These are phyloP conservation scores for Pseudoatta argentina DNA, from an alignment of 1,140 invertebrate genomes.

Conservation along the genomic window DNA sequence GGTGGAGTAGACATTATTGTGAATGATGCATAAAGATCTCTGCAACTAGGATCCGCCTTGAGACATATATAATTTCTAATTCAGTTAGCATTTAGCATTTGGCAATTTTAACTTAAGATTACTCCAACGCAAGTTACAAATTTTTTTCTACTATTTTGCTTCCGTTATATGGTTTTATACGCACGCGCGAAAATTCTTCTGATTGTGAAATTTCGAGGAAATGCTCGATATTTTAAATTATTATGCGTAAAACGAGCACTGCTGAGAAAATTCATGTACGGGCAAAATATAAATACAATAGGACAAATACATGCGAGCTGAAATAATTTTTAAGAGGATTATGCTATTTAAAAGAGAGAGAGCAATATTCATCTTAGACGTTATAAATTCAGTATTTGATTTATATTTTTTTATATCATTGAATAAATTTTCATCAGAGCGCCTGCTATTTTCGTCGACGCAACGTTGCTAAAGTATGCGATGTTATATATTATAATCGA, in stretches of 20 bases:
- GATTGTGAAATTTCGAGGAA: slow-evolving; percentile 10
- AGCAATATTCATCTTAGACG: slow-evolving; percentile 21
- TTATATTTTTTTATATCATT: slow-evolving; percentile 21
- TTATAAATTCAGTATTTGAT: slow-evolving; percentile 34
- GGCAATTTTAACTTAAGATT: slow-evolving; percentile 36
- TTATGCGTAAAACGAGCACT: neutral
- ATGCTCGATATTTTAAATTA: slow-evolving; percentile 43
- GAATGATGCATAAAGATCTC: slow-evolving; percentile 24
- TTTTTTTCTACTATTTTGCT: slow-evolving; percentile 24
- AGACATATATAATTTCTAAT: slow-evolving; percentile 52
- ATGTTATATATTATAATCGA: neutral
- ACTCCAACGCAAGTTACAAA: slow-evolving; percentile 17
- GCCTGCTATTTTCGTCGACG: slow-evolving; percentile 15
- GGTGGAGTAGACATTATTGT: slow-evolving; percentile 33
- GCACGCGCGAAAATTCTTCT: neutral
- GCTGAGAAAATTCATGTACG: neutral
- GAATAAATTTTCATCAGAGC: neutral
- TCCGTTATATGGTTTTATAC: neutral
- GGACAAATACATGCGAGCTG: neutral
- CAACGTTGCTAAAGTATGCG: neutral
- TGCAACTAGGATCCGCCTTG: neutral
- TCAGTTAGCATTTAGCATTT: slow-evolving; percentile 27
- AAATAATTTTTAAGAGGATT: slow-evolving; percentile 66
- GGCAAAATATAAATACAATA: neutral
- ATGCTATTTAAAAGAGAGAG: neutral